phyloP scores from a whole-genome alignment of 2,888 invertebrate species.

The Molanna angustata region DNA sequence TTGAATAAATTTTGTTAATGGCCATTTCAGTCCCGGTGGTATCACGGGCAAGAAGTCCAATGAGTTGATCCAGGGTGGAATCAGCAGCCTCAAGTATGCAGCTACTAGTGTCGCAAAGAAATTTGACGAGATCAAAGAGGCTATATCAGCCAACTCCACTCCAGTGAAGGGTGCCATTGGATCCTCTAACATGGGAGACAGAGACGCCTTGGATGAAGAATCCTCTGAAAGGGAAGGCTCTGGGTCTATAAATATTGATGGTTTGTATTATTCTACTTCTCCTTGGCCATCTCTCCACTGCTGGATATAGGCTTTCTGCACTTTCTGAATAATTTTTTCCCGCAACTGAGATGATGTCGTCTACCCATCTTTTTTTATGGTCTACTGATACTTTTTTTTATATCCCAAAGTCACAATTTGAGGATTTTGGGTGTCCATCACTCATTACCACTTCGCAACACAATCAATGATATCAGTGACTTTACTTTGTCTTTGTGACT shows the following conservation, averaged over 20 bases:
- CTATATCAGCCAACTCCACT: slow-evolving; percentile 83
- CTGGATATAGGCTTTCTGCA: too few species aligned
- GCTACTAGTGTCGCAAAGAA: slow-evolving; percentile 84
- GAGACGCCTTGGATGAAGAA: slow-evolving; percentile 47
- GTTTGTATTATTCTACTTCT: slow-evolving; percentile 40
- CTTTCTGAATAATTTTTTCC: too few species aligned
- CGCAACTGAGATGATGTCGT: too few species aligned
- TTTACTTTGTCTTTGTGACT: too few species aligned
- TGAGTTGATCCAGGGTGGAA: slow-evolving; percentile 80
- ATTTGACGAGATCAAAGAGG: slow-evolving; percentile 88
- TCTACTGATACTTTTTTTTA: too few species aligned
- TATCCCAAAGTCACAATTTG: too few species aligned
- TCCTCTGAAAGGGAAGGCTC: slow-evolving; percentile 51
- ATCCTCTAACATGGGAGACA: slow-evolving; percentile 50
- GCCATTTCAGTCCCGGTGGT: slow-evolving; percentile 67
- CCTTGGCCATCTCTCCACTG: too few species aligned
- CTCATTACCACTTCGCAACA: too few species aligned
- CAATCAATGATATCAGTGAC: too few species aligned
- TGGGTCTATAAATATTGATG: slow-evolving; percentile 52
- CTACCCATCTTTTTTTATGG: too few species aligned
- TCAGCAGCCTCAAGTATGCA: slow-evolving; percentile 83
- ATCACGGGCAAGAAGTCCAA: slow-evolving; percentile 85
- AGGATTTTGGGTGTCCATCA: too few species aligned
- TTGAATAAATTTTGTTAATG: too few species aligned
- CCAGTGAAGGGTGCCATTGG: slow-evolving; percentile 65